These are phyloP conservation scores for Daubentonia madagascariensis DNA, from an alignment of 2,113 vertebrate species.

Conservation along the genomic window DNA sequence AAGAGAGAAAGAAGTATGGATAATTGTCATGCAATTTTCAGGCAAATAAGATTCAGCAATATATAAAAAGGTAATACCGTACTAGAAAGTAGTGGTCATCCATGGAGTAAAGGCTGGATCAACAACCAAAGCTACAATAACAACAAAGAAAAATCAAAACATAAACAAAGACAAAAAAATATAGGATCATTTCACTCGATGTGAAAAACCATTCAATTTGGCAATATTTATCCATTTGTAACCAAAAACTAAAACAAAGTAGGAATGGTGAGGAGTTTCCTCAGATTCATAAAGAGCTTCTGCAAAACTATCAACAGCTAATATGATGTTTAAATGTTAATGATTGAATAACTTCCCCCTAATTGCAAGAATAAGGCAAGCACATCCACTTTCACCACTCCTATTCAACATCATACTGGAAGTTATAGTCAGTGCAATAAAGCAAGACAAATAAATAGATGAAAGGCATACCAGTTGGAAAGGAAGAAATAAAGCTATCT, in stretches of 20 bases:
- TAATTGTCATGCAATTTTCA: background rate
- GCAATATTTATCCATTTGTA: background rate
- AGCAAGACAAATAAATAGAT: background rate
- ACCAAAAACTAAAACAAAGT: background rate
- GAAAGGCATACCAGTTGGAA: background rate
- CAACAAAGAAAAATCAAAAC: background rate
- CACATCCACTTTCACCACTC: no score
- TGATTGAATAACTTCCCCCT: no score
- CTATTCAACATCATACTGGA: background rate
- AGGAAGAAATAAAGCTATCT: background rate
- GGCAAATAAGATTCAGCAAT: background rate
- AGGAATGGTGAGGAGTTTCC: background rate
- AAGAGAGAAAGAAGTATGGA: background rate
- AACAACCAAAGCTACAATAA: background rate
- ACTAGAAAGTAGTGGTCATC: background rate
- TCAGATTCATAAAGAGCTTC: background rate
- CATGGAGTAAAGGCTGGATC: background rate
- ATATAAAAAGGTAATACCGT: background rate
- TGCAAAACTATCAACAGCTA: background rate
- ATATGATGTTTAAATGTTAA: background rate
- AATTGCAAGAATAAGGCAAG: no score
- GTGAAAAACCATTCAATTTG: background rate
- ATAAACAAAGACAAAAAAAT: background rate
- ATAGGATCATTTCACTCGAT: background rate
- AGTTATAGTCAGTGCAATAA: background rate